phyloP scores from a whole-genome alignment of 2,797 vertebrate genomes.

The Lepilemur septentrionalis region DNA sequence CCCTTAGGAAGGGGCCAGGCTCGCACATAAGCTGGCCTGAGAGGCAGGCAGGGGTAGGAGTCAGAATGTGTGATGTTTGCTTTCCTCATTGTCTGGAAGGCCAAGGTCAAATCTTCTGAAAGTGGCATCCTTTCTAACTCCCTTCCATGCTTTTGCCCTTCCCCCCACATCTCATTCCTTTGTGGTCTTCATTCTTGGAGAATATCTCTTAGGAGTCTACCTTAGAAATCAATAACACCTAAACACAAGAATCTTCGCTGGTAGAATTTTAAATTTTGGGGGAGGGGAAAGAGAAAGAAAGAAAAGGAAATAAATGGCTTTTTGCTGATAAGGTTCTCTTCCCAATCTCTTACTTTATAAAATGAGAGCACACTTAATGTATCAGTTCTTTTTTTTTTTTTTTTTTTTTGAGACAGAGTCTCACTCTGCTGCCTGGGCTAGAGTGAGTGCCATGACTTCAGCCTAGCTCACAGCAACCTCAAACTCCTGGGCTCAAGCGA shows the following conservation, averaged over 20 bases:
- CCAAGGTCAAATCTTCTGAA: not conserved
- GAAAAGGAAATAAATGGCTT: not conserved
- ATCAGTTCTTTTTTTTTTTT: not conserved
- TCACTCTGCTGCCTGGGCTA: too few relatives aligned
- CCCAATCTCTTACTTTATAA: not conserved
- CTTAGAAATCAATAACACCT: not conserved
- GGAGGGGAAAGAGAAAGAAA: not conserved
- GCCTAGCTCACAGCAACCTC: too few relatives aligned
- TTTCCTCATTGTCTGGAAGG: not conserved
- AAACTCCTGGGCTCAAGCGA: too few relatives aligned
- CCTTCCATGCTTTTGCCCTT: not conserved
- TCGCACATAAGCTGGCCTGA: not conserved
- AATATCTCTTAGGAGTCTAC: not conserved
- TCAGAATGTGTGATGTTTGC: not conserved
- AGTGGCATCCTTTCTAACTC: not conserved
- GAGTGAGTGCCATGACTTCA: too few relatives aligned
- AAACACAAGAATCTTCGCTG: not conserved
- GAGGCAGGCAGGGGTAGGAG: not conserved
- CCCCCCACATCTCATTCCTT: not conserved
- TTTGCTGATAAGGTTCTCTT: not conserved
- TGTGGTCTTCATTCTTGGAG: not conserved
- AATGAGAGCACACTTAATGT: not conserved
- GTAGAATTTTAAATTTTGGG: not conserved
- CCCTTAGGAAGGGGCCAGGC: not conserved
- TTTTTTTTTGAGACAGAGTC: too few relatives aligned